Percentiles rank a stretch among this genome's conserved stretches.
phyloP scores from a whole-genome alignment of 2,797 vertebrate genomes.

The Cossypha heuglini region DNA sequence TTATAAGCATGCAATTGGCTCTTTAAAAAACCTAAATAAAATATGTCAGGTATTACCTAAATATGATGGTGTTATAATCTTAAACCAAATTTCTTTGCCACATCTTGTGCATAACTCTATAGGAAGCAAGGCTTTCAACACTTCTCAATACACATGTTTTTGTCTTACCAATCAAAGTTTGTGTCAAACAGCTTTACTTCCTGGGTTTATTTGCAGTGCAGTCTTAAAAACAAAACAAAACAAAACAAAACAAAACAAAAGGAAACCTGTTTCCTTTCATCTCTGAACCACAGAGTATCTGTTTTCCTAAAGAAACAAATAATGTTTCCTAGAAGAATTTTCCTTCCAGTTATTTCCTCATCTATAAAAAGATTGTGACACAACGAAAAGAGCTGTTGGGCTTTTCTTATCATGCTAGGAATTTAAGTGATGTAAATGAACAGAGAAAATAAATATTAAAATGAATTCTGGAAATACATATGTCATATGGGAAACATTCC shows the following conservation, averaged over 20 bases:
- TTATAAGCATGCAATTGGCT: fast-evolving
- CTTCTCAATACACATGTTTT: neutral
- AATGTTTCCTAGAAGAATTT: neutral
- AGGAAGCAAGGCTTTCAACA: neutral
- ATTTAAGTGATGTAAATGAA: neutral
- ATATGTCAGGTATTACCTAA: neutral
- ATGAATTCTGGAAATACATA: neutral
- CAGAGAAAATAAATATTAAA: neutral
- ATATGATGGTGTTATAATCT: neutral
- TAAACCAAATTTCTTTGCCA: neutral
- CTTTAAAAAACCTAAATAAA: neutral
- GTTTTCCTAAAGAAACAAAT: neutral
- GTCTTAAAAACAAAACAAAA: neutral
- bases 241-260: neutral
- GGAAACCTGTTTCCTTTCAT: conserved; percentile 36
- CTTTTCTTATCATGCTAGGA: neutral
- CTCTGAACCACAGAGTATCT: neutral
- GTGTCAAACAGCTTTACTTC: conserved; percentile 33
- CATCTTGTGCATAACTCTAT: neutral
- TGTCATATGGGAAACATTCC: neutral
- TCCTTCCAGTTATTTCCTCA: neutral
- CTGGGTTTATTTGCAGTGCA: conserved; percentile 30
- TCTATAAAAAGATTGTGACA: neutral
- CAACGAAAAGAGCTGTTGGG: neutral
- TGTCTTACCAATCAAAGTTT: neutral